Evolutionary conservation across 2,888 invertebrate species (phyloP), one percentile per base, ranked within the genome.

Genomic region (Drosophila barbarae): DNA sequence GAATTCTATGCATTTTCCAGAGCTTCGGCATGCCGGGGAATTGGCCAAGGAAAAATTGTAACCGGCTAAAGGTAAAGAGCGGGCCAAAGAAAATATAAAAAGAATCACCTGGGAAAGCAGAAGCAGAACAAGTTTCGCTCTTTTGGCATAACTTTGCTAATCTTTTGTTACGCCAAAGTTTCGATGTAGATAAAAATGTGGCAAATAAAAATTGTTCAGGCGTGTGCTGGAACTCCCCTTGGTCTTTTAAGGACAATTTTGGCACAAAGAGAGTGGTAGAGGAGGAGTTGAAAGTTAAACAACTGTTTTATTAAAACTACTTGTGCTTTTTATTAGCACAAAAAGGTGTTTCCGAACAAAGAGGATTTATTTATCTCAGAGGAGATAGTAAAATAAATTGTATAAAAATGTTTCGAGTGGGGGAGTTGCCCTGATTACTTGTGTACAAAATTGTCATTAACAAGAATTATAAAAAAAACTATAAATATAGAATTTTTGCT

Each of bases 161-260:
- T 84, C 74, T 81, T 78, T 84, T 78, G 82, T 78, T 82, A 72
- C 74, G 79, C 61, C 78, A 85, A 82, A 72, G 85, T 72, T 81
- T 77, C 69, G 69, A 79, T 81, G 75, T 66, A 72, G 81, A 85
- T 84, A 81, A 81, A 81, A 84, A 81, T 81, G 84, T 81, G 83
- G 73, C 75, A 70, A 81, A 84, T 73, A 73, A 70, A 85, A 85
- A 69, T 67, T 72, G 74, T 57, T 68, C 56, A 70, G 74, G 65
- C 67, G 54, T 72, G 66, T 50, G 51, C 30, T 44, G 39, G 67
- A 71, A 49, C 41, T 54, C 66, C 61, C 67, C 15, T 28, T 34
- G 51, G 63, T 38, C 34, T 13, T 59, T 36, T 38, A 35, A 35
- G 50, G 69, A 66, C 56, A 67, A 44, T 67, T 36, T 32, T 18